Evolutionary conservation across 2,113 vertebrate genomes (phyloP).

Genomic region (Eulacestoma nigropectus): DNA sequence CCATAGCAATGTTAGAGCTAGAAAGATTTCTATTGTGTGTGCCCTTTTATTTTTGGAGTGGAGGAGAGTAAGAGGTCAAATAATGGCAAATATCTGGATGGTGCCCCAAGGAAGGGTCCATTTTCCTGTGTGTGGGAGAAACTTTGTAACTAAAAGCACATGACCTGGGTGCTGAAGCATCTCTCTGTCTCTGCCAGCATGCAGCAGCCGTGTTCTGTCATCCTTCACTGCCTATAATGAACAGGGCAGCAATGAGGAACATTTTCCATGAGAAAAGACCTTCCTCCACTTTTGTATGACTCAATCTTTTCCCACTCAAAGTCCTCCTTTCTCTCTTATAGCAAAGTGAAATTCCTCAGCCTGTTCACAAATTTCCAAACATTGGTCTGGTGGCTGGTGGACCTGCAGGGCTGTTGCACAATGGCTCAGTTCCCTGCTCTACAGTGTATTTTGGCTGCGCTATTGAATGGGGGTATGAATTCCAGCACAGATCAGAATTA

Average conservation of each 20-base stretch:
- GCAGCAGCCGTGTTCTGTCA: not conserved
- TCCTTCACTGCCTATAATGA: not conserved
- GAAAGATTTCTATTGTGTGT: not conserved
- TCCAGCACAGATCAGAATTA: not conserved
- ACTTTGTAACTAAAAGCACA: not conserved
- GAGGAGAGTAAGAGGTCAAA: not conserved
- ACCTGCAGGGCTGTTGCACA: rapidly evolving
- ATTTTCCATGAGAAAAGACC: not conserved
- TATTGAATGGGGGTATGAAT: not conserved
- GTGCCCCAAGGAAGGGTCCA: not conserved
- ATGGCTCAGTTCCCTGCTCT: not conserved
- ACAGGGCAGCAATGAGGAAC: not conserved
- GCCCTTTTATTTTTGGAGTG: not conserved
- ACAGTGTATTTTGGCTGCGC: not conserved
- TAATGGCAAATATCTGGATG: not conserved
- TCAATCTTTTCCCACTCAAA: not conserved
- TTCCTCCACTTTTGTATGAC: not conserved
- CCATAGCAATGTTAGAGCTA: not conserved
- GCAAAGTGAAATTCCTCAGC: not conserved
- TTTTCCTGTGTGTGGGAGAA: not conserved
- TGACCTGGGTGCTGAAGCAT: not conserved
- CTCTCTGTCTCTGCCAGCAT: not conserved
- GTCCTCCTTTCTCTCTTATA: not conserved
- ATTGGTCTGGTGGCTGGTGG: not conserved
- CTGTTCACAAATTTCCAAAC: not conserved